Evolutionary conservation across 2,888 invertebrate species (phyloP), one percentile per base, ranked within the genome.

Genomic region (Eupithecia tripunctaria): DNA sequence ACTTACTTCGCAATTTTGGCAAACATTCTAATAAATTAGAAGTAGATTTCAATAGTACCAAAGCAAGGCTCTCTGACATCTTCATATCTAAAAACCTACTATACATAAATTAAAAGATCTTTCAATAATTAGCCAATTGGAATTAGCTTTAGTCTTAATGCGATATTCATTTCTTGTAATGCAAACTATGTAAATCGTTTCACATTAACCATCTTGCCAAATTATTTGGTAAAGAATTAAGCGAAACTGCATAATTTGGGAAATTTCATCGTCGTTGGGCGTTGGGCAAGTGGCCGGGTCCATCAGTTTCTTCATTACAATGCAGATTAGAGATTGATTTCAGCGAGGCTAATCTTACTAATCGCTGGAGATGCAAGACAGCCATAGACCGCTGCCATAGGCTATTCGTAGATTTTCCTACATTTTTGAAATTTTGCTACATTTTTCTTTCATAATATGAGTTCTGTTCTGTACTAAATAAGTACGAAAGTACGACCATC

Each of bases 291-390:
- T 73, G 73, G 66, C 67, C 1, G 51, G 75, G 51, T 67, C 66
- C 70, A 74, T 70, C 73, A 51, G 71, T 73, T 75, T 77, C 76
- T 74, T 79, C 74, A 70, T 77, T 75, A 75, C 73, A 73, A 70
- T 77, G 56, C 56, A 70, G 71, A 76, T 78, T 76, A 69, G 56
- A 56, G 38, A 68, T 51, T 51, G 51, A 66, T 38, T 59, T 67
- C 8, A 25, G 74, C 77, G 71, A 41, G 38, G 36, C 79, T 47
- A 79, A 79, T 79, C 62, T 66, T 68, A 69, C 38, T 64, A 41
- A 64, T 41, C 25, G 25, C 21, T 38, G 64, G 38, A 64, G 21
- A 21, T 21, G 38, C 38, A 21, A 64, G 38, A 64, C 38, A 38
- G 64, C 12, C 14, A 15, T 15, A n/a, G 64, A 21, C 25, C 38